Percentiles rank a stretch among this genome's conserved stretches.
These are phyloP conservation scores for Nebria ingens DNA, from an alignment of 1,140 invertebrate species.

Conservation along the genomic window DNA sequence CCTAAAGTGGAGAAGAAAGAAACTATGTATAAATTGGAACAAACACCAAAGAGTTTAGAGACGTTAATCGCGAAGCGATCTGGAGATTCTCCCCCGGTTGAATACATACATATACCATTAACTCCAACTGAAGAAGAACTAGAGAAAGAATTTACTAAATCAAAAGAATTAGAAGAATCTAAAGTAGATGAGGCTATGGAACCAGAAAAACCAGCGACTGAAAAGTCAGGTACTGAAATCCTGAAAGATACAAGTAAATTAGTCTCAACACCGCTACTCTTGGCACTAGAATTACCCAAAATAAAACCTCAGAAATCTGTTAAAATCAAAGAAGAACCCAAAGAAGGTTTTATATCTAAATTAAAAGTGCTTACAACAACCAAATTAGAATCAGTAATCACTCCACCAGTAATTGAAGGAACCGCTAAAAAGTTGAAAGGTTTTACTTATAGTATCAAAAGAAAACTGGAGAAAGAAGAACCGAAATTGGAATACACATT, in stretches of 20 bases:
- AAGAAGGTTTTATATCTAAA: background rate
- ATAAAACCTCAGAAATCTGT: no score
- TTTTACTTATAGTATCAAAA: no score
- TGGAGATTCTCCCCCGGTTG: background rate
- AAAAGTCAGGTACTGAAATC: no score
- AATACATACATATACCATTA: background rate
- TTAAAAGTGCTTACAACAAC: background rate
- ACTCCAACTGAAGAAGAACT: background rate
- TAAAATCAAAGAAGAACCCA: background rate
- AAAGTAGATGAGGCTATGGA: no score
- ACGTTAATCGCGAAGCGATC: background rate
- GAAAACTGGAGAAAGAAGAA: background rate
- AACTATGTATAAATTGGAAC: background rate
- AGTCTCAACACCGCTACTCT: no score
- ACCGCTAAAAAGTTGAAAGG: no score
- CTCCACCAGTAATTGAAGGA: no score
- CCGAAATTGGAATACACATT: no score
- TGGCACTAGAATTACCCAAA: no score
- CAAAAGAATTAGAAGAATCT: no score
- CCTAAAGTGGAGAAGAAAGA: background rate
- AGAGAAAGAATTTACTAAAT: background rate
- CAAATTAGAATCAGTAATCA: background rate
- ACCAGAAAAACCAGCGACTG: background rate
- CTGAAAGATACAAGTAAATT: no score
- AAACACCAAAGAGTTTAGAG: background rate